Evolutionary conservation across 1,140 invertebrate genomes (phyloP).

Genomic region (Wiebesia pumilae): DNA sequence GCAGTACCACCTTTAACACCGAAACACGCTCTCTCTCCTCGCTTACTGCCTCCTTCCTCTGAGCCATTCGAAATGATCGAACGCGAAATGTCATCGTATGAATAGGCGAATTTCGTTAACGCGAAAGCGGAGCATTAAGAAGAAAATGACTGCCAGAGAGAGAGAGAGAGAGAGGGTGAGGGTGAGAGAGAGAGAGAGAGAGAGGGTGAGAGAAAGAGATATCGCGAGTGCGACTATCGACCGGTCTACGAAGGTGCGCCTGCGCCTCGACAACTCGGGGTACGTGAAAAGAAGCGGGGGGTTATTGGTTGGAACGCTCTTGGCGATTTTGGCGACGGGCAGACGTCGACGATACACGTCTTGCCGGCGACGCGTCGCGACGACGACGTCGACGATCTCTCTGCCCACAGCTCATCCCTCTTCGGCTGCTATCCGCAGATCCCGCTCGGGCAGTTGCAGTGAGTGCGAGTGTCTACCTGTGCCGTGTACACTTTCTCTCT

Average conservation of each 20-base stretch:
- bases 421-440: not conserved
- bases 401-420: not conserved
- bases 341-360: constrained; percentile 19
- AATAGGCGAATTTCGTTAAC: not conserved
- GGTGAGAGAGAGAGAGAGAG: too few relatives aligned
- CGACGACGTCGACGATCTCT: not conserved
- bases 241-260: constrained; percentile 18
- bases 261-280: constrained; percentile 1
- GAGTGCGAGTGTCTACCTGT: not conserved
- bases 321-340: constrained; percentile 18
- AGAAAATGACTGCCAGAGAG: not conserved
- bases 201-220: not conserved
- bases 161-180: too few relatives aligned
- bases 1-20: too few relatives aligned
- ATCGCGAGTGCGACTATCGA: not conserved
- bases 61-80: not conserved
- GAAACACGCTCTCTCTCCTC: too few relatives aligned
- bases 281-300: not conserved
- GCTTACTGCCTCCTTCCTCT: too few relatives aligned
- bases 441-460: not conserved
- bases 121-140: too few relatives aligned
- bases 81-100: not conserved
- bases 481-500: not conserved
- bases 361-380: constrained; percentile 17
- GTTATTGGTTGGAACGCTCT: constrained; percentile 20